Conservation (phyloP, 2,113 vertebrate species). For the Gobiocypris rarus region DNA sequence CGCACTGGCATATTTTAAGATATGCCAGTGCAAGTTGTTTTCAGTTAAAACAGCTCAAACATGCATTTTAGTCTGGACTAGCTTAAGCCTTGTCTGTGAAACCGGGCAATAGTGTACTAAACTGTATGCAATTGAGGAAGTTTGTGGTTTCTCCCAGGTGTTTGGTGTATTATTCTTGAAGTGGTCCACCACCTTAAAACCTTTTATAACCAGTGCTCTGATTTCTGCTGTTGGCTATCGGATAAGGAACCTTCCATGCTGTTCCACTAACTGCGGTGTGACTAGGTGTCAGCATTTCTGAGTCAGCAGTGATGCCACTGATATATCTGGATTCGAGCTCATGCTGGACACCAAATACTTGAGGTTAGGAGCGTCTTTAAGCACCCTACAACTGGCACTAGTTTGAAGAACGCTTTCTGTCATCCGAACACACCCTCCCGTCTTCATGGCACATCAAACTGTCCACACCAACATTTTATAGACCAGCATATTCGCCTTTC, state of each 20-base stretch:
- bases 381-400: conserved; percentile 49
- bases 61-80: no score
- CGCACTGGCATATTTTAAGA: no score
- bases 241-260: conserved; percentile 52
- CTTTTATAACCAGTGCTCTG: neutral
- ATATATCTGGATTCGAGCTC: conserved; percentile 72
- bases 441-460: neutral
- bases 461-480: neutral
- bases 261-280: conserved; percentile 56
- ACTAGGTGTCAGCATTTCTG: conserved; percentile 67
- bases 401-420: conserved; percentile 49
- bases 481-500: neutral
- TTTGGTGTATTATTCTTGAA: neutral
- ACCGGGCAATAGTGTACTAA: neutral
- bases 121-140: neutral
- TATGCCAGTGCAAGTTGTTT: no score
- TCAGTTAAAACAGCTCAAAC: no score
- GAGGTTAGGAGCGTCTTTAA: conserved; percentile 38
- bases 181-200: neutral
- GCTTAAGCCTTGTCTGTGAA: no score
- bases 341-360: conserved; percentile 69
- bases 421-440: conserved; percentile 30
- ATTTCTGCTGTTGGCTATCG: conserved; percentile 37
- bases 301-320: conserved; percentile 73
- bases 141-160: neutral